Evolutionary conservation across 1,140 invertebrate genomes (phyloP).

Genomic region (Lepeophtheirus salmonis): DNA sequence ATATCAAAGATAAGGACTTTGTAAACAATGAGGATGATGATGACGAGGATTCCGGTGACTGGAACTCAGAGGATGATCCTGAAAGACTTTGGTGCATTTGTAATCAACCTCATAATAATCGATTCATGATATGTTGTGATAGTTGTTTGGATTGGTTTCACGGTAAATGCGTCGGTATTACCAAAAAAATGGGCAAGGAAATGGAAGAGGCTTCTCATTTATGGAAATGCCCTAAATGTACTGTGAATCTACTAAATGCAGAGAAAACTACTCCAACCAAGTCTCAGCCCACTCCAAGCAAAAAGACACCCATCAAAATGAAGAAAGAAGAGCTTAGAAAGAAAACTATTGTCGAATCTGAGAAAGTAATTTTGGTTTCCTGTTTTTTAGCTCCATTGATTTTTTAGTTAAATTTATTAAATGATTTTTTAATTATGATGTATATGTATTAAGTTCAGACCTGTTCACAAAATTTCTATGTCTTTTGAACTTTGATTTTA

Average conservation of each 20-base stretch:
- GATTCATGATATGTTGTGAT: constrained; percentile 96
- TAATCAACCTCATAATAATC: constrained; percentile 77
- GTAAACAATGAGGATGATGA: constrained; percentile 20
- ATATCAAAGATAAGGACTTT: constrained; percentile 22
- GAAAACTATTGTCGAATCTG: background rate
- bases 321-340: background rate
- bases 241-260: background rate
- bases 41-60: constrained; percentile 28
- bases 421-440: too few species aligned
- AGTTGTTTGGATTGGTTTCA: constrained; percentile 92
- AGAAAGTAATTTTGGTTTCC: background rate
- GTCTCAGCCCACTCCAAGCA: background rate
- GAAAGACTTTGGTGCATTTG: constrained; percentile 89
- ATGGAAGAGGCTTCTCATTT: constrained; percentile 74
- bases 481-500: too few species aligned
- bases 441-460: too few species aligned
- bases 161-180: constrained; percentile 82
- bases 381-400: too few species aligned
- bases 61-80: constrained; percentile 74
- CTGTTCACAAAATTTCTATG: too few species aligned
- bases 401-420: too few species aligned
- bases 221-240: constrained; percentile 73
- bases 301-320: constrained; percentile 1
- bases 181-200: constrained; percentile 61
- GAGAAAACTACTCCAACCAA: background rate